Percentiles rank a stretch among this genome's conserved stretches.
phyloP scores from a whole-genome alignment of 2,113 vertebrate species.

The Larimichthys crocea region DNA sequence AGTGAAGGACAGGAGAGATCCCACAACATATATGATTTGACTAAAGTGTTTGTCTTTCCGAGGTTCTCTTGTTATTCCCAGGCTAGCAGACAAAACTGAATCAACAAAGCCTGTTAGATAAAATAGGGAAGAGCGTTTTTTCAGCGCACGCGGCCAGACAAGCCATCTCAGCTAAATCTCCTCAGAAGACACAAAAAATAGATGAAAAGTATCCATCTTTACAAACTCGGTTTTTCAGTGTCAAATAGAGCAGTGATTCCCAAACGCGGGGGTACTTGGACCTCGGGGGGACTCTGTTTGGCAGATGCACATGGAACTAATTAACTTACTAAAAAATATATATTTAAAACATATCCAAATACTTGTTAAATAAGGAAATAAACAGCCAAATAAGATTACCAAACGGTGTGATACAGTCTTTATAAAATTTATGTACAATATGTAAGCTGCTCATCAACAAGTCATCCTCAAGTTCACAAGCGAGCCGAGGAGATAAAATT shows the following conservation, averaged over 20 bases:
- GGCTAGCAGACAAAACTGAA: constrained; percentile 42
- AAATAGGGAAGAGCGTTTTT: constrained; percentile 23
- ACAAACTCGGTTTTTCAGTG: not conserved
- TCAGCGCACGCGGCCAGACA: constrained; percentile 3
- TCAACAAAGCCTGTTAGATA: constrained; percentile 41
- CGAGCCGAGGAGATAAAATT: too few relatives aligned
- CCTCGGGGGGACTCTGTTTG: not conserved
- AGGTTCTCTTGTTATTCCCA: constrained; percentile 35
- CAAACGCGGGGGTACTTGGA: not conserved
- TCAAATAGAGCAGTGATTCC: not conserved
- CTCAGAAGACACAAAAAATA: not conserved
- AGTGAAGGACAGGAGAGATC: constrained; percentile 16
- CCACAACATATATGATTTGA: constrained; percentile 29
- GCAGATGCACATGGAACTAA: not conserved
- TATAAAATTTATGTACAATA: not conserved
- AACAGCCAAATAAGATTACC: not conserved
- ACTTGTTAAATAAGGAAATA: not conserved
- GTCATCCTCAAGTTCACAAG: too few relatives aligned
- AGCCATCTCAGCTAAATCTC: not conserved
- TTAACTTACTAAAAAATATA: not conserved
- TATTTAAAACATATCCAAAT: not conserved
- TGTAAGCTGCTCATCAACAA: not conserved
- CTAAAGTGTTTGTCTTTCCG: constrained; percentile 24
- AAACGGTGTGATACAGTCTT: not conserved
- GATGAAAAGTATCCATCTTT: constrained; percentile 29